These are phyloP conservation scores for Tuta absoluta DNA, from an alignment of 2,888 invertebrate species.

Conservation along the genomic window DNA sequence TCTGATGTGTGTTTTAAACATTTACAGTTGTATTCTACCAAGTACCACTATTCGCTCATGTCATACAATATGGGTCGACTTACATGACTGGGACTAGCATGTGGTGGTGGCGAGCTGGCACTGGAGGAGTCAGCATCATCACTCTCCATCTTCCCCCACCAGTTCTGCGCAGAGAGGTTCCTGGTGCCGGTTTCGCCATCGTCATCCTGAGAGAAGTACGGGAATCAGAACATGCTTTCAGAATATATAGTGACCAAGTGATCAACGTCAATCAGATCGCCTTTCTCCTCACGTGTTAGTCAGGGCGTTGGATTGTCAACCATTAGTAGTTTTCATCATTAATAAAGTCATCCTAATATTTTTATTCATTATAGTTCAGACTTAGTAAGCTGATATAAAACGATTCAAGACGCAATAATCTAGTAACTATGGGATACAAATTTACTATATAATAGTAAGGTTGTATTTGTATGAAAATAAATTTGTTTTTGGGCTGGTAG, in stretches of 20 bases:
- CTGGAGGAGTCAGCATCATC: constrained; percentile 90
- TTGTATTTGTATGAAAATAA: no score
- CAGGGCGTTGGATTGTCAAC: constrained; percentile 11
- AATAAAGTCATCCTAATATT: not conserved
- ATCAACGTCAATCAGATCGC: not conserved
- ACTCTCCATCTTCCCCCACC: constrained; percentile 79
- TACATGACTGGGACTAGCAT: constrained; percentile 35
- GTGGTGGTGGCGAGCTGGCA: constrained; percentile 86
- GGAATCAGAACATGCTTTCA: not conserved
- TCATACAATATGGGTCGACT: not conserved
- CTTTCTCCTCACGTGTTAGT: not conserved
- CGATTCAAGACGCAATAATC: no score
- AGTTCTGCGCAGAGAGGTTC: constrained; percentile 66
- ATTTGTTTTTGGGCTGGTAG: no score
- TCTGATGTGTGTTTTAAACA: no score
- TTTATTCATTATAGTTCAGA: no score
- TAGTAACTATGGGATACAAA: no score
- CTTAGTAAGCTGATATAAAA: no score
- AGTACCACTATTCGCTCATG: not conserved
- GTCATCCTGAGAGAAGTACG: constrained; percentile 49
- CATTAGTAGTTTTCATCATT: not conserved
- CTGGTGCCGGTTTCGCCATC: constrained; percentile 63
- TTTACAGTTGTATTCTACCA: no score
- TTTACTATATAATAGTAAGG: no score
- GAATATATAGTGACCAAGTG: not conserved